Evolutionary conservation across 37 sponge, comb jelly and placozoan species (phyloP), one percentile per base, ranked within the genome.

Genomic region (Axinella damicornis): DNA sequence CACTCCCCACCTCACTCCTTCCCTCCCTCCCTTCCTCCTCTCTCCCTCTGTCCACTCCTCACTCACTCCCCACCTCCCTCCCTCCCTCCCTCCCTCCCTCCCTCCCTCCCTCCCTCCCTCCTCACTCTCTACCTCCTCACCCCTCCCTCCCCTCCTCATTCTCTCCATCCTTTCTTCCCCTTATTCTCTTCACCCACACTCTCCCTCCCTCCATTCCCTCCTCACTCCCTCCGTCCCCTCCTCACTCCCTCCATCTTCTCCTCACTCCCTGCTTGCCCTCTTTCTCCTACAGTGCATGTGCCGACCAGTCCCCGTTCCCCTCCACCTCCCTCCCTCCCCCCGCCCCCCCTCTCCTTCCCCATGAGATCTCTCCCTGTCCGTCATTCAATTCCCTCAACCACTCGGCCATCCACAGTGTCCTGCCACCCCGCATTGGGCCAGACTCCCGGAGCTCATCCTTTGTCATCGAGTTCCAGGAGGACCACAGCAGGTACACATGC

Each of bases 371-470:
- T 37, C 81, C 81, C 28, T 80, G 69, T 69, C 75, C 84, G 1
- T 83, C 84, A 21, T 74, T 83, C 75, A 73, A n/a, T 65, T 55
- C 64, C 31, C 75, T 83, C 65, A 61, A 73, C 37, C 74, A 74
- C 56, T 60, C 73, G n/a, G 17, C 46, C 1, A 64, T 83, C 55
- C 74, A 83, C 75, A 63, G 75, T 28, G 65, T 62, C 11, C 34
- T 83, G 20, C 84, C 84, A 33, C 84, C 84, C 19, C 32, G 36
- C 36, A 35, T 65, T 54, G 19, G 75, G 35, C 9, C 37, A 19
- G 74, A 83, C n/a, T 83, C 84, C 41, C 65, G 52, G 16, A 83
- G 77, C 56, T 87, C 87, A 5, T 87, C 88, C 20, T 87, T 87
- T 34, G 40, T 59, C 12, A 81, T 87, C 36, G 88, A 87, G 69